Evolutionary conservation across 2,797 vertebrate genomes (phyloP).

Genomic region (Pseudomugil tenellus): DNA sequence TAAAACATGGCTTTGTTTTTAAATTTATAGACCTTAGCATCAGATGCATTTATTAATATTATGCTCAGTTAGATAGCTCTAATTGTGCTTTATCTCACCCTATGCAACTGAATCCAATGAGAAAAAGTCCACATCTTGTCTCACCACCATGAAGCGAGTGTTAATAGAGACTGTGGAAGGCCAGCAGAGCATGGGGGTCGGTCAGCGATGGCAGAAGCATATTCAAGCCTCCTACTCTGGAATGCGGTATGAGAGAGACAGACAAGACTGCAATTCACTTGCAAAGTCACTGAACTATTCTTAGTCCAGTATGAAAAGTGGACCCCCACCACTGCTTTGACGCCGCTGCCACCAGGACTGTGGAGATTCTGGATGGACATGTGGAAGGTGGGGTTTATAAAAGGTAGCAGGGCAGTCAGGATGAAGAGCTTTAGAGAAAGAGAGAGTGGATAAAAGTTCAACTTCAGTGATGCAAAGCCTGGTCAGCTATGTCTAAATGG

Average conservation of each 20-base stretch:
- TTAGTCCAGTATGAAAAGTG: conserved; percentile 78
- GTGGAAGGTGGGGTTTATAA: conserved; percentile 34
- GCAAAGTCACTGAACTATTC: conserved; percentile 73
- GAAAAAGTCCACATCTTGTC: conserved; percentile 50
- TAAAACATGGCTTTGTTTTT: conserved; percentile 23
- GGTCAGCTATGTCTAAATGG: conserved; percentile 62
- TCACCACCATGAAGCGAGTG: conserved; percentile 31
- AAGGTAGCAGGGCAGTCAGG: conserved; percentile 47
- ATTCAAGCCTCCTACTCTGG: conserved; percentile 83
- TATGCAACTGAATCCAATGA: conserved; percentile 14
- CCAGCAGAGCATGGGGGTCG: conserved; percentile 58
- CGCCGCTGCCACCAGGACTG: conserved; percentile 19
- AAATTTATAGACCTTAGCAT: conserved; percentile 9
- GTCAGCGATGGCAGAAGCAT: conserved; percentile 73
- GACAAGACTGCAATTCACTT: conserved; percentile 75
- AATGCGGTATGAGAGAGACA: conserved; percentile 77
- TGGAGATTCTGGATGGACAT: conserved; percentile 46
- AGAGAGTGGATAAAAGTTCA: conserved; percentile 60
- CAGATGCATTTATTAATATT: conserved; percentile 33
- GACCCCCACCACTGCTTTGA: conserved; percentile 19
- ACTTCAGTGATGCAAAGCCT: conserved; percentile 60
- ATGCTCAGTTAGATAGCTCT: conserved; percentile 22
- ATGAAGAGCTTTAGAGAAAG: conserved; percentile 43
- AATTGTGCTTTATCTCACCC: conserved; percentile 9
- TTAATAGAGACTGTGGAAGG: conserved; percentile 30